Evolutionary conservation across 2,113 vertebrate genomes (phyloP), one percentile per base, ranked within the genome.

Genomic region (Psophia crepitans): DNA sequence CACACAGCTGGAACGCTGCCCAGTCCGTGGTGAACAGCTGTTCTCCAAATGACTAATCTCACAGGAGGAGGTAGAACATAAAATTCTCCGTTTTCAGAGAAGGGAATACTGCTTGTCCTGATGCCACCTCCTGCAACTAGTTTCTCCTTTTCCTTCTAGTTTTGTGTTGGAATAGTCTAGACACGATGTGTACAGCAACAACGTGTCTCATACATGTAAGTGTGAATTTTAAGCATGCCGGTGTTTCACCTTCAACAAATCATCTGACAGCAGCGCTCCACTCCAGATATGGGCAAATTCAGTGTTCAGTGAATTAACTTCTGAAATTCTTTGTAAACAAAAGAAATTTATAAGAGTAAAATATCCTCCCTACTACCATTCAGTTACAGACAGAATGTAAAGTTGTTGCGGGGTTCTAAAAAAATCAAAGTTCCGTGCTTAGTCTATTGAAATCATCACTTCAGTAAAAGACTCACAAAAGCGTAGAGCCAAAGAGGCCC

Each of bases 41-140:
- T 92, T 94, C 90, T 94, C 57, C 89, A 80, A 95, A 46, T 68
- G 91, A 93, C 86, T 96, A 83, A 94, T 76, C 81, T 73, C 82
- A 92, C 41, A 73, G 76, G 39, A 93, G 48, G 78, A 84, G 66
- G 70, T 20, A 75, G 54, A 80, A 28, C 12, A 48, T 46, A 46
- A 91, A 94, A 92, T 78, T 88, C 69, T 65, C 48, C n/a, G 7
- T 88, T 94, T 97, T 65, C 48, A 70, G 21, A 90, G 41, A 82
- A 68, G 7, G 89, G 14, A 26, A 53, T 23, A 53, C 49, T 63
- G 51, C 56, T 91, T 46, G 46, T 79, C 35, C 30, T 75, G 35
- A 91, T 80, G 44, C 13, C 70, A 56, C 39, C 56, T 65, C 44
- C 71, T 66, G 24, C 24, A 73, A 86, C 56, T 69, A 58, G 19